Percentiles rank a stretch among this genome's conserved stretches.
Conservation (phyloP, 2,888 invertebrate genomes). For the Drosophila ezoana region DNA sequence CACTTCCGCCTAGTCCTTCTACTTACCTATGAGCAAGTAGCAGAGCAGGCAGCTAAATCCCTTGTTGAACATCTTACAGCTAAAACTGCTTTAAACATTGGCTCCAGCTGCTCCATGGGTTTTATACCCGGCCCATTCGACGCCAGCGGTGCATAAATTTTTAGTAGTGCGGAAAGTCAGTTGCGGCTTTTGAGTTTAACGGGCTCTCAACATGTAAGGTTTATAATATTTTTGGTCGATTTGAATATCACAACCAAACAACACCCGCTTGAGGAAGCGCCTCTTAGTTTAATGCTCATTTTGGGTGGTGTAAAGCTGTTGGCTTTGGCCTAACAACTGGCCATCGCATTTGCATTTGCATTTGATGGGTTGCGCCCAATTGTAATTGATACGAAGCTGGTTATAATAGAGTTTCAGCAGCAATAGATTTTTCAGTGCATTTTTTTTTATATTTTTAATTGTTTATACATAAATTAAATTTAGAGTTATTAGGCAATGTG, state of each 20-base stretch:
- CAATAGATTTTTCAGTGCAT: background rate
- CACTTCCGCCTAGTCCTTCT: background rate
- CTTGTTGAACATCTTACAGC: constrained; percentile 59
- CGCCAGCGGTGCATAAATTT: constrained; percentile 66
- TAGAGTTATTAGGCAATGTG: background rate
- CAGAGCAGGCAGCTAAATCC: constrained; percentile 47
- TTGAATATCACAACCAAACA: constrained; percentile 53
- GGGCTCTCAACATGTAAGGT: constrained; percentile 65
- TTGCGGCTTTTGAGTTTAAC: constrained; percentile 70
- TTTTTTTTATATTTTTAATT: constrained; percentile 17
- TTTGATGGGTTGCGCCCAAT: constrained; percentile 51
- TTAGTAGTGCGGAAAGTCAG: constrained; percentile 73
- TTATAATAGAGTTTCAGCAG: constrained; percentile 15
- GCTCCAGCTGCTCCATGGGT: constrained; percentile 11
- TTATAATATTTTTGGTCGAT: constrained; percentile 48
- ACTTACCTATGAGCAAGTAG: constrained; percentile 64
- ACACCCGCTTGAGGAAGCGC: constrained; percentile 59
- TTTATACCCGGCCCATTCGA: constrained; percentile 51
- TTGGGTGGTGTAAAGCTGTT: constrained; percentile 40
- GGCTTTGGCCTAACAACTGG: constrained; percentile 9
- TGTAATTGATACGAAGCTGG: constrained; percentile 56
- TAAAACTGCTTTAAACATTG: constrained; percentile 56
- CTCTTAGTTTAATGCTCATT: constrained; percentile 43
- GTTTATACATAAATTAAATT: constrained; percentile 5
- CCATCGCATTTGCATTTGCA: constrained; percentile 18